Evolutionary conservation across 1,140 invertebrate genomes (phyloP).

Genomic region (Lordiphosa clarofinis): DNA sequence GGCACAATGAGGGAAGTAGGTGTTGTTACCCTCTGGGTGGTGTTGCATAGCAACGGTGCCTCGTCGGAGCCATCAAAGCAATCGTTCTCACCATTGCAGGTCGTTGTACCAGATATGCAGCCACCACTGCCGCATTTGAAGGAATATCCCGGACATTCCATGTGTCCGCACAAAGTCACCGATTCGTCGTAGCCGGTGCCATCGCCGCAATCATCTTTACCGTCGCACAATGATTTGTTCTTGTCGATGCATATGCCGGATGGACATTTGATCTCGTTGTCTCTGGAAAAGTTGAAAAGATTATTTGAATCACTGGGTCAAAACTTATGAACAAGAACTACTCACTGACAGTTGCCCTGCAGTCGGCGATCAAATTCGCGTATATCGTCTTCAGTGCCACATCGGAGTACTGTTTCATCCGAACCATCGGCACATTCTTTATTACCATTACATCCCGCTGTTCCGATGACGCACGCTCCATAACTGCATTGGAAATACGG

Average conservation of each 20-base stretch:
- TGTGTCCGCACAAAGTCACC: slow-evolving; percentile 77
- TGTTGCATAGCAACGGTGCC: slow-evolving; percentile 48
- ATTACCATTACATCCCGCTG: slow-evolving; percentile 82
- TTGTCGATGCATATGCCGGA: slow-evolving; percentile 67
- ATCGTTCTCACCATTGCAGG: slow-evolving; percentile 83
- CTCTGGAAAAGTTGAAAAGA: slow-evolving; percentile 15
- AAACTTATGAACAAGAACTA: slow-evolving; percentile 1
- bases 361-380: slow-evolving; percentile 16
- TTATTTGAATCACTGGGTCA: neutral
- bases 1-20: neutral
- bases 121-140: slow-evolving; percentile 84
- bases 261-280: slow-evolving; percentile 54
- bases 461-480: slow-evolving; percentile 83
- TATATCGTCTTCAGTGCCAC: slow-evolving; percentile 36
- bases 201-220: slow-evolving; percentile 81
- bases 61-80: slow-evolving; percentile 86
- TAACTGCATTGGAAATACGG: slow-evolving; percentile 82
- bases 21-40: slow-evolving; percentile 77
- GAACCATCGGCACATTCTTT: slow-evolving; percentile 86
- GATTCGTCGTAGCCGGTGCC: slow-evolving; percentile 83
- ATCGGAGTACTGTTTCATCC: slow-evolving; percentile 82
- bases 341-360: slow-evolving; percentile 54
- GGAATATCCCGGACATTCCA: slow-evolving; percentile 79
- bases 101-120: slow-evolving; percentile 81
- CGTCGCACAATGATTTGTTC: slow-evolving; percentile 80